phyloP scores from a whole-genome alignment of 1,140 invertebrate genomes.

The Calosoma granatense region DNA sequence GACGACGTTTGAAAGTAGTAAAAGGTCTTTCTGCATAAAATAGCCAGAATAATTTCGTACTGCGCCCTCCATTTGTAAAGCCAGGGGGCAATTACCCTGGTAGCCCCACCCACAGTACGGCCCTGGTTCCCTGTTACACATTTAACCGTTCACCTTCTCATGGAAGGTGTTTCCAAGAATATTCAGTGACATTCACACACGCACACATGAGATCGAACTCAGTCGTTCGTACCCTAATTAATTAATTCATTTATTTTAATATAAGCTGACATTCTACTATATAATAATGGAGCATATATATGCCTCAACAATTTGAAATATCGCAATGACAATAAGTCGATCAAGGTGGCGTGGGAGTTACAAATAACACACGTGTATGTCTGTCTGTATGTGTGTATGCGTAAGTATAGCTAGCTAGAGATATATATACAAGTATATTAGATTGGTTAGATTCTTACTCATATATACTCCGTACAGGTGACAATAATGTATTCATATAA shows the following conservation, averaged over 20 bases:
- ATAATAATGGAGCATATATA: not conserved
- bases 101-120: too few relatives aligned
- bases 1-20: too few relatives aligned
- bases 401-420: too few relatives aligned
- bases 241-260: not conserved
- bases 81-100: too few relatives aligned
- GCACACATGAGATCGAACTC: not conserved
- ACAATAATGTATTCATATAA: not conserved
- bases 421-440: too few relatives aligned
- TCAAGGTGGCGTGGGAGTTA: not conserved
- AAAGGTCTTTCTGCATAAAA: too few relatives aligned
- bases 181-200: not conserved
- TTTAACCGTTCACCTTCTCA: too few relatives aligned
- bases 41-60: too few relatives aligned
- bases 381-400: not conserved
- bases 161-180: too few relatives aligned
- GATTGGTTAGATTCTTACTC: not conserved
- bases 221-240: constrained; percentile 8
- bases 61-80: too few relatives aligned
- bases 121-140: too few relatives aligned
- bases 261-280: not conserved
- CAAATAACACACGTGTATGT: not conserved
- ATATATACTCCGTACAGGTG: not conserved
- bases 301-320: constrained; percentile 1
- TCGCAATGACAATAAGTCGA: not conserved